Percentiles rank a stretch among this genome's conserved stretches.
These are phyloP conservation scores for Leucosticte australis DNA, from an alignment of 2,113 vertebrate genomes.

Conservation along the genomic window DNA sequence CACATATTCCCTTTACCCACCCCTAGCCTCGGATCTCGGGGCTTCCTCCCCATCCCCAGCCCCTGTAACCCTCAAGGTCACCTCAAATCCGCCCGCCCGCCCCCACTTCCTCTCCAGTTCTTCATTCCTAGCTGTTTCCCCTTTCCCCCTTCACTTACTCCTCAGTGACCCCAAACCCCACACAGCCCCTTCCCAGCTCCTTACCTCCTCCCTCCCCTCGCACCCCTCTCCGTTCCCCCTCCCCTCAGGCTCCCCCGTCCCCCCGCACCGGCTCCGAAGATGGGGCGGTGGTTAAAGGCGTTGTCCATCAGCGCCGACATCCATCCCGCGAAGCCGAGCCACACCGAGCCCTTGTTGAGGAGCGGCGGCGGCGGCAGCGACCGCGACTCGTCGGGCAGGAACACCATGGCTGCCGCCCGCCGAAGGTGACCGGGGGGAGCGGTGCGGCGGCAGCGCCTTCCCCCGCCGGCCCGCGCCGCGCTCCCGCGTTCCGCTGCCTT, in stretches of 20 bases:
- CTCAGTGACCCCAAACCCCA: neutral
- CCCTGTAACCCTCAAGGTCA: neutral
- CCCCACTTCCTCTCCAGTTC: no score
- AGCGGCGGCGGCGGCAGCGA: constrained; percentile 78
- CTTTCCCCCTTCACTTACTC: neutral
- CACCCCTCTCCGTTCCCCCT: neutral
- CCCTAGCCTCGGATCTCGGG: no score
- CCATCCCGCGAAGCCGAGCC: constrained; percentile 72
- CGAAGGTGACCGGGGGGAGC: neutral
- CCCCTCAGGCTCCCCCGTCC: neutral
- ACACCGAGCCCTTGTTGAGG: constrained; percentile 72
- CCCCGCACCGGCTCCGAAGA: constrained; percentile 72
- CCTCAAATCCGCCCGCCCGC: neutral
- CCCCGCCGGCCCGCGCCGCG: neutral
- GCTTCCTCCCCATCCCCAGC: no score
- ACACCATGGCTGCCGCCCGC: constrained; percentile 60
- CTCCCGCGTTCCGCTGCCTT: neutral
- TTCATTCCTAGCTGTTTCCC: neutral
- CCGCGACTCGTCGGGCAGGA: constrained; percentile 75
- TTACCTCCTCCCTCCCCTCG: neutral
- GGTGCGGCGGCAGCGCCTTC: neutral
- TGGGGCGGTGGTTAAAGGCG: constrained; percentile 66
- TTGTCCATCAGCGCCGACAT: constrained; percentile 72
- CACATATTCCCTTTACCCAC: neutral
- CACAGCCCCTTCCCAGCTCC: no score